Percentiles rank a stretch among this genome's conserved stretches.
Evolutionary conservation across 2,888 invertebrate species (phyloP).

Genomic region (Pandemis cinnamomeana): DNA sequence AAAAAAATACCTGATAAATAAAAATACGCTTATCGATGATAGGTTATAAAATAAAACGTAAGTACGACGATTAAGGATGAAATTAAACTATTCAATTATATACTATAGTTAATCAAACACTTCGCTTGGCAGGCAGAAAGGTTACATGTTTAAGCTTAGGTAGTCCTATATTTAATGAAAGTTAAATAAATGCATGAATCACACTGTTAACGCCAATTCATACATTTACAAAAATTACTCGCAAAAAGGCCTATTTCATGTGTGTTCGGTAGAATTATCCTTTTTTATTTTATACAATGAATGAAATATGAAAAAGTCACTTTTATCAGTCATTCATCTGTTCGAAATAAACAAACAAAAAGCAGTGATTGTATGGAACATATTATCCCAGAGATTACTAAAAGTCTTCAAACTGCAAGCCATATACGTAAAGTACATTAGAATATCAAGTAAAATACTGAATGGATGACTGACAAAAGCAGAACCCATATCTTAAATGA

Average conservation of each 20-base stretch:
- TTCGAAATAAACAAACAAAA: not conserved
- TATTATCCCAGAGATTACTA: not conserved
- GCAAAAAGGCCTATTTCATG: constrained; percentile 9
- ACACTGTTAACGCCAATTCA: not conserved
- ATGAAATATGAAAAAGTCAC: not conserved
- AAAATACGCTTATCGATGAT: not conserved
- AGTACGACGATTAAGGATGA: not conserved
- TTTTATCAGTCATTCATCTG: not conserved
- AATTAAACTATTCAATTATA: not conserved
- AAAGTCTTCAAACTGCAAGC: too few species aligned
- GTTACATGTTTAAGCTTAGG: not conserved
- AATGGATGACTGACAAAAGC: not conserved
- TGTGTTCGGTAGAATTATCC: not conserved
- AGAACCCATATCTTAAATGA: not conserved
- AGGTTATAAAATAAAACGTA: not conserved
- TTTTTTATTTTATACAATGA: not conserved
- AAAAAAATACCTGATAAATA: not conserved
- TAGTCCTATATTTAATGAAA: not conserved
- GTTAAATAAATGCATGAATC: constrained; percentile 1
- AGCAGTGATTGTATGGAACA: not conserved
- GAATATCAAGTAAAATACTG: not conserved
- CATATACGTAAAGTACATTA: not conserved
- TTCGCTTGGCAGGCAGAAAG: constrained; percentile 40
- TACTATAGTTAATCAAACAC: not conserved
- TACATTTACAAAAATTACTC: constrained; percentile 10